Evolutionary conservation across 2,888 invertebrate genomes (phyloP).

Genomic region (Plutella xylostella): DNA sequence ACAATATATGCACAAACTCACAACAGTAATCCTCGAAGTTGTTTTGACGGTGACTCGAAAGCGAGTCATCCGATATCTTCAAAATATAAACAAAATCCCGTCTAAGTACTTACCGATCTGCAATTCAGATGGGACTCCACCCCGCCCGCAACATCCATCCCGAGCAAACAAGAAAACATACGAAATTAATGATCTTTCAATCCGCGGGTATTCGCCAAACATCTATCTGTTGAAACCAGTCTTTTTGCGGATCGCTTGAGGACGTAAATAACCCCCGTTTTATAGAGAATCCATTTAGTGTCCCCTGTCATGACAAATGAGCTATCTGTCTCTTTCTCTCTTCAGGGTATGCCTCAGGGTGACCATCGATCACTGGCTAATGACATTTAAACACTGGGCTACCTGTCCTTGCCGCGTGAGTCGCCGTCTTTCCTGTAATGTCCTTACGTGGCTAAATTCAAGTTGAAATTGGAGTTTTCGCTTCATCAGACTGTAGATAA

Average conservation of each 20-base stretch:
- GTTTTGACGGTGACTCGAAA: too few relatives aligned
- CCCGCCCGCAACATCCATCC: not conserved
- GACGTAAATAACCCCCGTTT: conserved; percentile 45
- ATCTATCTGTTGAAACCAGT: conserved; percentile 43
- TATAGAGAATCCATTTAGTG: conserved; percentile 53
- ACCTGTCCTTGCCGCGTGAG: not conserved
- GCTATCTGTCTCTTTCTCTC: conserved; percentile 35
- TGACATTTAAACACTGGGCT: conserved; percentile 42
- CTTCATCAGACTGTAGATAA: too few relatives aligned
- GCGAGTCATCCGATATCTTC: too few relatives aligned
- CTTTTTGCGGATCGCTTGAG: conserved; percentile 41
- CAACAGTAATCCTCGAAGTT: too few relatives aligned
- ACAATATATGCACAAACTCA: too few relatives aligned
- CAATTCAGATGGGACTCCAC: not conserved
- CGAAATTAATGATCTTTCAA: conserved; percentile 52
- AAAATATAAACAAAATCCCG: too few relatives aligned
- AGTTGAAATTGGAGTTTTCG: too few relatives aligned
- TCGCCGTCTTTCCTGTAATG: too few relatives aligned
- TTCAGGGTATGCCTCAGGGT: too few relatives aligned
- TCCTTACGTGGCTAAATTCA: too few relatives aligned
- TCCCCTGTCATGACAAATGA: conserved; percentile 54
- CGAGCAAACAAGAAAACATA: conserved; percentile 18
- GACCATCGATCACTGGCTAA: conserved; percentile 54
- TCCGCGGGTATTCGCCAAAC: conserved; percentile 39
- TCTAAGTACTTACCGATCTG: too few relatives aligned